Base-by-base conservation (phyloP, 1,140 invertebrate species). In the Aplysia californica region DNA sequence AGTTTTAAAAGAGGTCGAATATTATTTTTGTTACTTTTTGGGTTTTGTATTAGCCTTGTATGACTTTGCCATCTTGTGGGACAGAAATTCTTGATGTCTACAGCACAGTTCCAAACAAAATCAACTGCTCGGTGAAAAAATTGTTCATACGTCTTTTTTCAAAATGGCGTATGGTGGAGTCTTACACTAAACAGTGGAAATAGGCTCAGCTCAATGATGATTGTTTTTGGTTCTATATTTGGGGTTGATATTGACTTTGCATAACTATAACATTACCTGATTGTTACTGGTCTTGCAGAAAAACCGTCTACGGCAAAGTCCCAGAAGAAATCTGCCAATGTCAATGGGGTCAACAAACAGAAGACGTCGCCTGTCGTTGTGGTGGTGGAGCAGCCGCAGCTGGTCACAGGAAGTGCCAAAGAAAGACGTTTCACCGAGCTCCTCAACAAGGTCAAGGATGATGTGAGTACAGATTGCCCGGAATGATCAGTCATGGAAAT, bases 391-490 rank as follows among this genome's bases (percentile, higher is more conserved):
- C 70, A 64, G 36, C 55, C 70, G 21, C 55, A 73, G n/a, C 21
- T 61, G n/a, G 21, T 41, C 35, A 59, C 70, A 55, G 70, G 58
- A 6, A 73, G 70, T 39, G 38, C 38, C 4, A 73, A 73, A n/a
- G 70, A 73, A 21, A 29, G 36, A 39, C 26, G 58, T n/a, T 26
- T 61, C 1, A 41, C 36, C 29, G 10, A 23, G 36, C 33, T 73
- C 10, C 23, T 73, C n/a, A 61, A 29, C 21, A 73, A 73, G 61
- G 58, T 73, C 56, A 55, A 61, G 44, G 6, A 73, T 41, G 70
- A 73, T 61, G 70, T 73, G 44, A 55, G 69, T 36, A 2, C 38
- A 3, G 5, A n/a, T 68, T 68, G 2, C 41, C 20, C 3, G n/a
- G n/a, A n/a, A n/a, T n/a, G n/a, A n/a, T n/a, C n/a, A n/a, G n/a